Conservation (phyloP, 2,797 vertebrate species). For the Muraenolepis orangiensis region DNA sequence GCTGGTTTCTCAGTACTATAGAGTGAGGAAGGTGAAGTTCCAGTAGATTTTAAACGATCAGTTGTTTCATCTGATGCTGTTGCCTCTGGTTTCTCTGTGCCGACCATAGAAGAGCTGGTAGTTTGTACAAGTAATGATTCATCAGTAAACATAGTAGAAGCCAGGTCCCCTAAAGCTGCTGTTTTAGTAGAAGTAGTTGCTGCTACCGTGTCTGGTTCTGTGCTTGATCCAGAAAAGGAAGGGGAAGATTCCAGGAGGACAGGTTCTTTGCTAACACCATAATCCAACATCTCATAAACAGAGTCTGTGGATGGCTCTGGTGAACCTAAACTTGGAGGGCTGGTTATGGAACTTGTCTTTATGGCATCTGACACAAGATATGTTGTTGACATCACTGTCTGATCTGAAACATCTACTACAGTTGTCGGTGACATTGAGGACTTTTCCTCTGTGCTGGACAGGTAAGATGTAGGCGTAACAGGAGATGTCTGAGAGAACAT, state of each 20-base stretch:
- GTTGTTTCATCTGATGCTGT: constrained; percentile 8
- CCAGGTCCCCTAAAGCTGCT: neutral
- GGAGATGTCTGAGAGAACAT: too few relatives aligned
- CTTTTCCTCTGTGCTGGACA: too few relatives aligned
- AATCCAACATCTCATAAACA: neutral
- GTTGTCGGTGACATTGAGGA: too few relatives aligned
- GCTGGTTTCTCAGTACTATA: constrained; percentile 24
- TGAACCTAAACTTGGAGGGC: too few relatives aligned
- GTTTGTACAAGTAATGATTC: too few relatives aligned
- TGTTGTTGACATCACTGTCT: neutral
- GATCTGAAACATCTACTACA: neutral
- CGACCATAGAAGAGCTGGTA: too few relatives aligned
- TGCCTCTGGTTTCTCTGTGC: neutral
- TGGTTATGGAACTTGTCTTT: neutral
- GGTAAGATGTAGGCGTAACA: too few relatives aligned
- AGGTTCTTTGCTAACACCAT: neutral
- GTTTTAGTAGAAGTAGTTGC: neutral
- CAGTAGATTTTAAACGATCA: constrained; percentile 8
- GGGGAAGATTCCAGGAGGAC: neutral
- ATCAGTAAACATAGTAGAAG: too few relatives aligned
- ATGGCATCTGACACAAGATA: neutral
- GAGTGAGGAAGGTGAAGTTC: constrained; percentile 9
- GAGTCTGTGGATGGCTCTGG: neutral
- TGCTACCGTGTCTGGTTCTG: constrained; percentile 5
- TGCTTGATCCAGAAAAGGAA: neutral